These are phyloP conservation scores for Parnassius glacialis DNA, from an alignment of 2,888 invertebrate genomes.

Conservation along the genomic window DNA sequence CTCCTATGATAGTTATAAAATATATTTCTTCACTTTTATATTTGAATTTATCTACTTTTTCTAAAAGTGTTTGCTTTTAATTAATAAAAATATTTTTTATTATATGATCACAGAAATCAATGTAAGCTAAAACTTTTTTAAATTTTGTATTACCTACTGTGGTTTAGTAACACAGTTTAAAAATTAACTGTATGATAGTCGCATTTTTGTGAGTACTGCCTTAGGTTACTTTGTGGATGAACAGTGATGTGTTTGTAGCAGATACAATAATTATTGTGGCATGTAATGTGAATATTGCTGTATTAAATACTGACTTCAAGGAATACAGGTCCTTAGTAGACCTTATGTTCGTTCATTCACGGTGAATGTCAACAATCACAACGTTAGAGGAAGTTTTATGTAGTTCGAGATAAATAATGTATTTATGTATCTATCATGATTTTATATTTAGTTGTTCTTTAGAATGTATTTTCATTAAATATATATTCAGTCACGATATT, in stretches of 20 bases:
- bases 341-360: constrained; percentile 16
- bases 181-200: not conserved
- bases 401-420: constrained; percentile 17
- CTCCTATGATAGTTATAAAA: no score
- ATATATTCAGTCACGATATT: not conserved
- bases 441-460: constrained; percentile 7
- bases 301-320: constrained; percentile 29
- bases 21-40: no score
- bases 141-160: no score
- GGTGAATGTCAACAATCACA: constrained; percentile 14
- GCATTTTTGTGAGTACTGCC: constrained; percentile 17
- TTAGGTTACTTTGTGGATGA: constrained; percentile 20
- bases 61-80: no score
- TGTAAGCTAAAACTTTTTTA: no score
- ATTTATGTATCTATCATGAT: constrained; percentile 15
- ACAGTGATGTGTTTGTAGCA: constrained; percentile 22
- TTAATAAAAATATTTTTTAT: no score
- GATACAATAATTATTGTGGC: constrained; percentile 25
- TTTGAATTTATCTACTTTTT: no score
- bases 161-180: no score
- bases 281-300: constrained; percentile 16
- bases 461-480: constrained; percentile 1
- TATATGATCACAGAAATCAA: no score
- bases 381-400: constrained; percentile 23
- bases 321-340: constrained; percentile 26